Percentiles rank a stretch among this genome's conserved stretches.
These are phyloP conservation scores for Eupsilia transversa DNA, from an alignment of 2,888 invertebrate genomes.

Conservation along the genomic window DNA sequence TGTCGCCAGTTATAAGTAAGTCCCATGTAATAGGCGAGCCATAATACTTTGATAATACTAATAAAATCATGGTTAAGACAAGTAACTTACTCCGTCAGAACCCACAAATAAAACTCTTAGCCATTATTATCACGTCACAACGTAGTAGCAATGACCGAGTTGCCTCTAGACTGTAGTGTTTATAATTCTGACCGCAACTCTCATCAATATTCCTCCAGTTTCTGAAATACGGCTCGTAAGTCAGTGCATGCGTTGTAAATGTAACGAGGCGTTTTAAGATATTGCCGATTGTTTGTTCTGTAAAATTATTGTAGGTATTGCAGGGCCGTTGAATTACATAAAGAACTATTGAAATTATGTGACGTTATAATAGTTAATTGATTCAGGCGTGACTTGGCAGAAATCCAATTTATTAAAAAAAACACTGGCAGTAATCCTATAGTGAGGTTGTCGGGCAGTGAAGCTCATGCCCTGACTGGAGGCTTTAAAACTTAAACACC, in stretches of 20 bases:
- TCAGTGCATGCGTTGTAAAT: slow-evolving; percentile 22
- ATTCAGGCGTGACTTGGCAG: too few species aligned
- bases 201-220: slow-evolving; percentile 58
- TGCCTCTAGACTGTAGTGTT: slow-evolving; percentile 52
- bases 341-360: neutral
- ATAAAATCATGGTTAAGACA: neutral
- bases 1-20: neutral
- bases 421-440: too few species aligned
- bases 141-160: slow-evolving; percentile 74
- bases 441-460: too few species aligned
- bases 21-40: neutral
- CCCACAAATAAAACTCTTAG: slow-evolving; percentile 19
- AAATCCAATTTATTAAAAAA: too few species aligned
- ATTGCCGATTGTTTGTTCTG: neutral
- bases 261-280: slow-evolving; percentile 8
- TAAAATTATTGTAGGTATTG: slow-evolving; percentile 4
- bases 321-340: neutral
- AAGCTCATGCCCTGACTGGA: too few species aligned
- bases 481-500: too few species aligned
- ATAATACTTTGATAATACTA: neutral
- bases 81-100: slow-evolving; percentile 11
- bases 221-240: slow-evolving; percentile 38
- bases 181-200: slow-evolving; percentile 48
- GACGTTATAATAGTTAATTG: too few species aligned
- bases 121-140: slow-evolving; percentile 56